Evolutionary conservation across 2,888 invertebrate species (phyloP), one percentile per base, ranked within the genome.

Genomic region (Pasiphila rectangulata): DNA sequence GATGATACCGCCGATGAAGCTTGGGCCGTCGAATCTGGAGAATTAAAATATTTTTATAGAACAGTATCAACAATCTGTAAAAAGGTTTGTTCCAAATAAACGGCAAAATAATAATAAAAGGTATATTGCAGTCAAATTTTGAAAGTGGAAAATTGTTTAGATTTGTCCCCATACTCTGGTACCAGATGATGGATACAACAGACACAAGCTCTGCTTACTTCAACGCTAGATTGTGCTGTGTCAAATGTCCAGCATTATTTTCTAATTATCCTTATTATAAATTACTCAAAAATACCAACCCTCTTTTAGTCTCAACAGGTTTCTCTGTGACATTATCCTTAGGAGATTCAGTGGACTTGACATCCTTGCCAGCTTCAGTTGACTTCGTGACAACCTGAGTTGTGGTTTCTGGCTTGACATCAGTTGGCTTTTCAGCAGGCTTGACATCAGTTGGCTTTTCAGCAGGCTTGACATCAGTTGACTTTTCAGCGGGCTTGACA

Each of bases 1-100:
- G 17, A 96, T 93, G 51, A 97, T 96, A 29, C 97, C 97, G 19
- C 96, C 97, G 54, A 95, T 90, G 76, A 95, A 95, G 63, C 94
- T 95, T 1, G 94, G 90, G 1, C 93, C 93, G 74, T 94, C 94
- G 65, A 95, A 95, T 30, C 92, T 91, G 68, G 76, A 81, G 74
- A 67, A 66, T 53, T 40, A 20, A 36, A 21, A 20, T 6, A 55
- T 47, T n/a, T 6, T 27, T 13, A 27, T 12, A 25, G 10, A 10
- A 17, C 4, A 3, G 17, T n/a, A n/a, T n/a, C n/a, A n/a, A n/a
- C n/a, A n/a, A n/a, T n/a, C n/a, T n/a, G n/a, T n/a, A n/a, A n/a
- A n/a, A n/a, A n/a, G n/a, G n/a, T n/a, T n/a, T n/a, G n/a, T n/a
- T n/a, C n/a, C n/a, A n/a, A n/a, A n/a, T n/a, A n/a, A n/a, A n/a